Evolutionary conservation across 2,113 vertebrate genomes (phyloP), one percentile per base, ranked within the genome.

Genomic region (Lathamus discolor): DNA sequence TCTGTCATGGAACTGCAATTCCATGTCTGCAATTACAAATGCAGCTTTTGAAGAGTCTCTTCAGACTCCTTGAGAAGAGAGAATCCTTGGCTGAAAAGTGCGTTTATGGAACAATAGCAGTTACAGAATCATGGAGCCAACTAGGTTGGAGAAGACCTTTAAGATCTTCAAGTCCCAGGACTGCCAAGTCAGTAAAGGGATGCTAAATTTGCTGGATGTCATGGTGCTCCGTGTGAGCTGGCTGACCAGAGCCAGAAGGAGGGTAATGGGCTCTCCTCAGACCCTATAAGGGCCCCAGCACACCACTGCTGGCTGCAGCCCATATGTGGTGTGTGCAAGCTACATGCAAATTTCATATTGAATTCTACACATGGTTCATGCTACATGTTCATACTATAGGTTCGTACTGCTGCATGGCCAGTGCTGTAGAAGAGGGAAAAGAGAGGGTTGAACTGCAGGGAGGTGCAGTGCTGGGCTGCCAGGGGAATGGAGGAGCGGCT

Each of bases 381-480:
- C 55, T 57, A 9, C 20, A n/a, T n/a, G 19, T 57, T 57, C 33
- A 6, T 59, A 59, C 33, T 59, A 14, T 59, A 59, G 31, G 55
- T n/a, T 59, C 33, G 2, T 3, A 4, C 19, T 24, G 49, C 44
- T 27, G 3, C 44, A 7, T 0, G 3, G 39, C 63, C 22, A 66
- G 5, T 2, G 66, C 1, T 0, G 3, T 14, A 3, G 41, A 12
- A 72, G 43, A n/a, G 63, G 44, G 33, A 6, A 5, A 13, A 51
- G 33, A 35, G 46, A 0, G 1, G 25, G 22, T 14, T 33, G 8
- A 33, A 14, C 37, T 6, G 13, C 73, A 17, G 76, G 77, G 70
- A 29, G 4, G 16, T 0, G 27, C 41, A 24, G 29, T 11, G 3
- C 59, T 5, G 46, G 25, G n/a, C 31, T n/a, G 44, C 33, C 4